Percentiles rank a stretch among this genome's conserved stretches.
Conservation (phyloP, 2,113 vertebrate genomes). For the Alectura lathami region DNA sequence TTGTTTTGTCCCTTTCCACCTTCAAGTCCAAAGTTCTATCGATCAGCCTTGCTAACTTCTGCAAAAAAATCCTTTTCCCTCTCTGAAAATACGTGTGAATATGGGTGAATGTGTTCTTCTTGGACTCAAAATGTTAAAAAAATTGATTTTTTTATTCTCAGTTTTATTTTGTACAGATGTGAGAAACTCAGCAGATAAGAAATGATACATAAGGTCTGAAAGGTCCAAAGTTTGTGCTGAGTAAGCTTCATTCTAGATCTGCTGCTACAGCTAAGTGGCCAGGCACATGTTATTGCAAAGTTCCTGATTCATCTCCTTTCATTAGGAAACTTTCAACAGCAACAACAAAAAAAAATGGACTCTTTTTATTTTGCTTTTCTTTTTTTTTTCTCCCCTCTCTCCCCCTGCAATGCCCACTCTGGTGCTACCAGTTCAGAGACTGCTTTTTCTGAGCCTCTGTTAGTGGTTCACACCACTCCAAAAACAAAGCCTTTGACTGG, state of each 20-base stretch:
- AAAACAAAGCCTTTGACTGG: neutral
- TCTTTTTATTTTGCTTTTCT: too few relatives aligned
- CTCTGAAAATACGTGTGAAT: neutral
- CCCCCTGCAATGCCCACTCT: neutral
- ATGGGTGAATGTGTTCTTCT: neutral
- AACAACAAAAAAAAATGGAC: neutral
- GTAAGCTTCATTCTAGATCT: slow-evolving; percentile 27
- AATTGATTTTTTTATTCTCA: neutral
- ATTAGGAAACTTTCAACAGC: slow-evolving; percentile 31
- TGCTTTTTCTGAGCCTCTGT: neutral
- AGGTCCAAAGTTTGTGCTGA: slow-evolving; percentile 34
- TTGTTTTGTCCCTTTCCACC: neutral
- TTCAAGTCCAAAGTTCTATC: neutral
- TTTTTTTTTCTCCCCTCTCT: neutral
- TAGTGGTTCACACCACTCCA: neutral
- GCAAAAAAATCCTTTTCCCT: neutral
- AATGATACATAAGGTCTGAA: slow-evolving; percentile 49
- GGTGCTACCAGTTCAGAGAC: neutral
- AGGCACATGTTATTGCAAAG: slow-evolving; percentile 33
- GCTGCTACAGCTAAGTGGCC: slow-evolving; percentile 7
- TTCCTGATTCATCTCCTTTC: slow-evolving; percentile 44
- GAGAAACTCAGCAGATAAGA: neutral
- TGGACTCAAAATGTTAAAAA: neutral
- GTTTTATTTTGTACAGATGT: neutral
- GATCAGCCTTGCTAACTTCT: neutral